phyloP scores from a whole-genome alignment of 2,797 vertebrate genomes.

The Astyanax mexicanus region DNA sequence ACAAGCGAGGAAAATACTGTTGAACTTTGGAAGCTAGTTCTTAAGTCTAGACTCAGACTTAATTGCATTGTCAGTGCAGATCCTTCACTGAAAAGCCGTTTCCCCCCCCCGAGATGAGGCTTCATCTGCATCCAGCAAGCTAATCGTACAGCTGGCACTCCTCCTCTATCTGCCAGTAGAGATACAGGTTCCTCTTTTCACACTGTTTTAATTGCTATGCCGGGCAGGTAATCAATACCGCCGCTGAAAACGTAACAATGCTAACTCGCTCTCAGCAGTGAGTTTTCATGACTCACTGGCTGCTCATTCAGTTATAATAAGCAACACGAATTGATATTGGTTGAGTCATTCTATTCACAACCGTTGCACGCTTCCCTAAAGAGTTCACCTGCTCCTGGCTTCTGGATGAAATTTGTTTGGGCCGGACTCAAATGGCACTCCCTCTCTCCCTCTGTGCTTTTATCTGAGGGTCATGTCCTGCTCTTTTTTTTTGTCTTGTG shows the following conservation, averaged over 20 bases:
- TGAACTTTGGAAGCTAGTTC: constrained; percentile 3
- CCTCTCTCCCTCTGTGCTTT: constrained; percentile 11
- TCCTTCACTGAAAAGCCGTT: constrained; percentile 21
- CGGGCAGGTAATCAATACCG: constrained; percentile 52
- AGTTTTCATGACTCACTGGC: constrained; percentile 44
- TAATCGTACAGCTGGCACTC: neutral
- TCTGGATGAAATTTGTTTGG: constrained; percentile 13
- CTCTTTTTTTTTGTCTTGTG: constrained; percentile 20
- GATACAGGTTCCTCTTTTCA: constrained; percentile 30
- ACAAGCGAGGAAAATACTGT: neutral
- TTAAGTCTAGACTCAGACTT: constrained; percentile 29
- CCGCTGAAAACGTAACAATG: constrained; percentile 50
- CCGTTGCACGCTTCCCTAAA: constrained; percentile 17
- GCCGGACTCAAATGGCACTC: constrained; percentile 20
- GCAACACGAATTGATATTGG: constrained; percentile 29
- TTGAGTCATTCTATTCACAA: constrained; percentile 34
- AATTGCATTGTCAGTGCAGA: constrained; percentile 14
- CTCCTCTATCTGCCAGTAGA: neutral
- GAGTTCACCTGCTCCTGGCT: constrained; percentile 5
- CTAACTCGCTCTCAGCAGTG: constrained; percentile 48
- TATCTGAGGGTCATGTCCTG: constrained; percentile 7
- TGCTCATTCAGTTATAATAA: constrained; percentile 36
- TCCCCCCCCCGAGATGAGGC: constrained; percentile 5
- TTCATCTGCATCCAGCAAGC: constrained; percentile 24
- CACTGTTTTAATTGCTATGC: constrained; percentile 48